Base-by-base conservation (phyloP, 1,140 invertebrate species). In the Nephotettix cincticeps region DNA sequence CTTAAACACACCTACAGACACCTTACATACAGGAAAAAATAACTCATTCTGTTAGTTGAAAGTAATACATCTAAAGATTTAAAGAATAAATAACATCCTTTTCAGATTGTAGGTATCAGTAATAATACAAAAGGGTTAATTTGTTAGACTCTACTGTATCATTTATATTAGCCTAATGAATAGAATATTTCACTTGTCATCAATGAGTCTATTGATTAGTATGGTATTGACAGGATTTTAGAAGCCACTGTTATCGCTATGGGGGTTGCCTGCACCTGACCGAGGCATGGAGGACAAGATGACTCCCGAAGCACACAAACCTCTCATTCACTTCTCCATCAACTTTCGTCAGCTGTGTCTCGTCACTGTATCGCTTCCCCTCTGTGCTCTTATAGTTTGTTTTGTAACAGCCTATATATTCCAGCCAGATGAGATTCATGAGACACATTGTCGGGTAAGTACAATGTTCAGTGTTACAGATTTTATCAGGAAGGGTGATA, bases 391-490 rank as follows among this genome's bases (percentile, higher is more conserved):
- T 76, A 83, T 94, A 74, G 86, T 93, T 80, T 96, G 93, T 83
- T 93, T 96, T 79, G 81, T 93, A 74, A 92, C 92, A 73, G 93
- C 92, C 70, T 91, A 93, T 79, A 89, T 94, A 79, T 96, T 94
- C 81, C 92, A 94, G 81, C 89, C 90, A 83, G 91, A 95, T 84
- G 92, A 95, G 80, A 93, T 96, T 78, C 94, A 95, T 79, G 93
- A 95, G 86, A 95, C 94, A 71, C 92, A 95, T 81, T 96, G 93
- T 86, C 88, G 89, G 78, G 94, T 96, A 86, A 88, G 89, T 85
- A 72, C 2, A 54, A 54, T n/a, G n/a, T n/a, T n/a, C n/a, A n/a
- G n/a, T n/a, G n/a, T n/a, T n/a, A n/a, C n/a, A n/a, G n/a, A n/a
- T n/a, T n/a, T n/a, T n/a, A n/a, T n/a, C n/a, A n/a, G n/a, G n/a